Percentiles rank a stretch among this genome's conserved stretches.
These are phyloP conservation scores for Corydoras sp. DNA, from an alignment of 2,113 vertebrate species.

Conservation along the genomic window DNA sequence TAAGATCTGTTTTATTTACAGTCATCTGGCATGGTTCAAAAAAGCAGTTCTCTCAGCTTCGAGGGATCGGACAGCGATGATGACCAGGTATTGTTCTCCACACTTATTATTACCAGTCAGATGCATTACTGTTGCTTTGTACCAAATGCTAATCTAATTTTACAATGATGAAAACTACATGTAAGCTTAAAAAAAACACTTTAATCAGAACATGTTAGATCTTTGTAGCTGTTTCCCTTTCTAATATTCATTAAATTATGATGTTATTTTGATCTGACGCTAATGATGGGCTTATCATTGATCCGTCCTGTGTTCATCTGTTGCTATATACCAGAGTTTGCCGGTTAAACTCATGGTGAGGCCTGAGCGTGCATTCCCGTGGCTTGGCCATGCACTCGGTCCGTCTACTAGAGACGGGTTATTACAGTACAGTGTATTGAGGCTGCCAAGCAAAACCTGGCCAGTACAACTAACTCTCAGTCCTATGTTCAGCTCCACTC, in stretches of 20 bases:
- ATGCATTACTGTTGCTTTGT: too few species aligned
- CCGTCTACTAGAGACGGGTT: slow-evolving; percentile 50
- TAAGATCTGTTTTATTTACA: slow-evolving; percentile 38
- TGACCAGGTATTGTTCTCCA: slow-evolving; percentile 68
- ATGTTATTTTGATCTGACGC: slow-evolving; percentile 14
- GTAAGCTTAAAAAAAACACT: too few species aligned
- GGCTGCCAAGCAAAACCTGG: slow-evolving; percentile 34
- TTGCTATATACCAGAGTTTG: slow-evolving; percentile 18
- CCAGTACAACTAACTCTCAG: slow-evolving; percentile 8
- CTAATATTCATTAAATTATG: not conserved
- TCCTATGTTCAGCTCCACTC: too few species aligned
- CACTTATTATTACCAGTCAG: not conserved
- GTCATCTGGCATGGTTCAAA: slow-evolving; percentile 61
- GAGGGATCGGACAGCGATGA: slow-evolving; percentile 73
- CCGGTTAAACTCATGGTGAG: slow-evolving; percentile 18
- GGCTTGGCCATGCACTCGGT: slow-evolving; percentile 49
- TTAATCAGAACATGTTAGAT: too few species aligned
- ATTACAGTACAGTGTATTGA: slow-evolving; percentile 27
- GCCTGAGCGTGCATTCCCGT: slow-evolving; percentile 51
- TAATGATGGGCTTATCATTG: slow-evolving; percentile 15
- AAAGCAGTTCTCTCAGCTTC: slow-evolving; percentile 72
- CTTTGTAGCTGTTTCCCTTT: too few species aligned
- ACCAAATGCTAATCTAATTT: too few species aligned
- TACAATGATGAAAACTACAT: too few species aligned
- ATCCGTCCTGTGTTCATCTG: slow-evolving; percentile 2